phyloP scores from a whole-genome alignment of 2,797 vertebrate genomes.

The Megalops cyprinoides region DNA sequence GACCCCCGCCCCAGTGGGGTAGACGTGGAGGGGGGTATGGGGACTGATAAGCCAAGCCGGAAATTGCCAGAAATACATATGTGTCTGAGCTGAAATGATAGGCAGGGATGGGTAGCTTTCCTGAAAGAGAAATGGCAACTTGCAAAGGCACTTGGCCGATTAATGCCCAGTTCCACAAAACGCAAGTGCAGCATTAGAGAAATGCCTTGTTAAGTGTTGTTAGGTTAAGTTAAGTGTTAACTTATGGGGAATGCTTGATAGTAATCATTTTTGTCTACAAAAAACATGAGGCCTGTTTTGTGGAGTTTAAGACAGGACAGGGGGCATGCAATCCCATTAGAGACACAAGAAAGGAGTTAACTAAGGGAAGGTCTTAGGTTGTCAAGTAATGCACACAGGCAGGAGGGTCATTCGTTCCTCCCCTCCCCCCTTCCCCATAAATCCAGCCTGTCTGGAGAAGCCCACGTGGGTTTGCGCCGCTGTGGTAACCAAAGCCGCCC shows the following conservation, averaged over 20 bases:
- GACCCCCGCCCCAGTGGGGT: not conserved
- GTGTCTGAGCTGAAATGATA: constrained; percentile 18
- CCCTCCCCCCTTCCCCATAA: constrained; percentile 10
- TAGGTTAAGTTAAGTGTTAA: no score
- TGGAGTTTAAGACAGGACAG: not conserved
- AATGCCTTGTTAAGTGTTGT: no score
- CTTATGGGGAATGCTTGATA: no score
- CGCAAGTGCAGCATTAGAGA: not conserved
- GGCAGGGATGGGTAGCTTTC: not conserved
- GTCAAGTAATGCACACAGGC: not conserved
- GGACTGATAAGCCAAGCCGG: constrained; percentile 34
- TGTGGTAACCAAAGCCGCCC: constrained; percentile 30
- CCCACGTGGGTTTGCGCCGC: constrained; percentile 25
- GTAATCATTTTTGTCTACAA: no score
- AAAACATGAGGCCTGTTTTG: no score
- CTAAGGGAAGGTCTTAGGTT: not conserved
- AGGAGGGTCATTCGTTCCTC: not conserved
- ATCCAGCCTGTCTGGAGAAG: constrained; percentile 28
- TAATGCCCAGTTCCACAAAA: not conserved
- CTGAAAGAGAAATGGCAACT: constrained; percentile 12
- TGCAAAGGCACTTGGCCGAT: constrained; percentile 21
- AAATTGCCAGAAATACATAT: constrained; percentile 40
- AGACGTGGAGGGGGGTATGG: not conserved
- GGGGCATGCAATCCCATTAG: not conserved
- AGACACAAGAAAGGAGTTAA: not conserved